Evolutionary conservation across 37 sponge, comb jelly and placozoan species (phyloP), one percentile per base, ranked within the genome.

Genomic region (Eunapius fragilis): DNA sequence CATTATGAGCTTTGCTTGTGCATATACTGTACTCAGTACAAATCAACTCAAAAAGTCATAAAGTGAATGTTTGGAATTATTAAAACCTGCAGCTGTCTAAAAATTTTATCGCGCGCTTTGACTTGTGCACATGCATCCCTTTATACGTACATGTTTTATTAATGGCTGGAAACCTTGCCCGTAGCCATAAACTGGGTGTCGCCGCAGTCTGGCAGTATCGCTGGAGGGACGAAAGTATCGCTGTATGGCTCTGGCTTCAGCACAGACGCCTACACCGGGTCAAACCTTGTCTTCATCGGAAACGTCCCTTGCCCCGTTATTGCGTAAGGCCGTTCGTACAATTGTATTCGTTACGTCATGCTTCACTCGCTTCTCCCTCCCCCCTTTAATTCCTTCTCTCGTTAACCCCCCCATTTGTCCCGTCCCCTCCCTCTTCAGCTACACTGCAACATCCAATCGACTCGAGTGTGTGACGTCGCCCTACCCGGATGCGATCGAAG

Each of bases 211-310:
- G 93, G 89, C 10, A 91, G 95, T 47, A 38, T 95, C n/a, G 90
- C 80, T 13, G 95, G 95, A 19, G 92, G 92, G 9, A 91, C 95
- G 14, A 69, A 13, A 30, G 82, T 95, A 67, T 82, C 72, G 11
- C 13, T 92, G 6, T 50, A 72, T 4, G 95, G 95, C 3, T 71
- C 81, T 30, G 92, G 90, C 7, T 95, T 95, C 25, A 31, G 38
- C 25, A 79, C 85, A 3, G 94, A 93, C 71, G 70, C 69, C 25
- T 93, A 90, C 81, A 37, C 76, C 34, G 58, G 78, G 6, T 50
- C 67, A 26, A 86, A 85, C 67, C 67, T 82, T 22, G 88, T 93
- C 28, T 83, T 67, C 73, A 48, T 93, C 37, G 94, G 88, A 26
- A 34, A 70, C 75, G 23, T 83, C 17, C 91, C 87, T 0, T 93